Evolutionary conservation across 2,797 vertebrate genomes (phyloP).

Genomic region (Carapus acus): DNA sequence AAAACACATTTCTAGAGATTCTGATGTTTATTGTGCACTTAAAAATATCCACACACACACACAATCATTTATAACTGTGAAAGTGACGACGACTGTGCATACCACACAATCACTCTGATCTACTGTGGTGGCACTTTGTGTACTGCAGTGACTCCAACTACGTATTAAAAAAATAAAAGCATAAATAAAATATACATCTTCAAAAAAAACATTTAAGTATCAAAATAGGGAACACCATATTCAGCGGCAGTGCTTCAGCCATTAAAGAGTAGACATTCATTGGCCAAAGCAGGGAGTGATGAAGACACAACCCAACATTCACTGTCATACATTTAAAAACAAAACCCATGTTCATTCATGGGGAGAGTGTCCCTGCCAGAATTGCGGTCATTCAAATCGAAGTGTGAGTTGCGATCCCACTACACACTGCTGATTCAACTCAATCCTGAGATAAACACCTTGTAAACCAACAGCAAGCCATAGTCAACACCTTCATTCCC

Average conservation of each 20-base stretch:
- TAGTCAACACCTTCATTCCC: background rate
- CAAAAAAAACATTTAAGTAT: constrained; percentile 36
- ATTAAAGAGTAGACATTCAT: constrained; percentile 15
- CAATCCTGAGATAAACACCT: constrained; percentile 3
- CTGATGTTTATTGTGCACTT: constrained; percentile 53
- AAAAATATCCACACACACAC: constrained; percentile 27
- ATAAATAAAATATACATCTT: constrained; percentile 58
- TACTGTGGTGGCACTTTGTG: constrained; percentile 17
- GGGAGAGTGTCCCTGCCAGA: too few relatives aligned
- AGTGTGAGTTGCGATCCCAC: constrained; percentile 24
- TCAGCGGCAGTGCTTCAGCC: constrained; percentile 14
- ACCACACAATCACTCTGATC: constrained; percentile 33
- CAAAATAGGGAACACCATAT: constrained; percentile 13
- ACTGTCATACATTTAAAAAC: background rate
- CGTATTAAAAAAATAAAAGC: constrained; percentile 49
- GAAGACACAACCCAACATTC: constrained; percentile 9
- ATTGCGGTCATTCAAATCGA: constrained; percentile 11
- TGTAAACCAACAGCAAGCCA: background rate
- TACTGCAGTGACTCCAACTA: constrained; percentile 40
- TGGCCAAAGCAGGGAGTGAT: constrained; percentile 26
- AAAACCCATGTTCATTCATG: constrained; percentile 8
- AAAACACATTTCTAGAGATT: constrained; percentile 4
- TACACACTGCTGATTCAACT: constrained; percentile 1
- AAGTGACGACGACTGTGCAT: constrained; percentile 33
- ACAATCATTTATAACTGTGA: constrained; percentile 54